Evolutionary conservation across 2,888 invertebrate species (phyloP), one percentile per base, ranked within the genome.

Genomic region (Atrina japonica): DNA sequence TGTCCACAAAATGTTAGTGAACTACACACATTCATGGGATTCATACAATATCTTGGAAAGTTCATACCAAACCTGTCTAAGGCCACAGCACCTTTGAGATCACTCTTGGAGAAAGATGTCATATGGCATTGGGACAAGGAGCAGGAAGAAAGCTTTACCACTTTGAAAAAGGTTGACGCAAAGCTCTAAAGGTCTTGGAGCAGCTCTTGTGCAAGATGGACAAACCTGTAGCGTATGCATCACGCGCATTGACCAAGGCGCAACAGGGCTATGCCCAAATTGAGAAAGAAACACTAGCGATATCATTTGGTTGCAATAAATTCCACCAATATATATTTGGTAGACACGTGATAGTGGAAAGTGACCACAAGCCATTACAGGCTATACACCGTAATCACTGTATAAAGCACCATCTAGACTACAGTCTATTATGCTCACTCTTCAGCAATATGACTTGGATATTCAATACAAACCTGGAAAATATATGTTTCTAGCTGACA

Each of bases 261-360:
- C 65, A 76, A 18, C 70, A 65, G 29, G 55, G 60, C 45, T 76
- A 76, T 41, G 64, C 73, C 3, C 64, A 66, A 35, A 69, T 69
- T 2, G 66, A 75, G 30, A 72, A 72, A 25, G 73, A 65, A 55
- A 56, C 56, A 16, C 47, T 65, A 18, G 75, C 61, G 6, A 65
- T 71, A 18, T 6, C 59, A 2, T 76, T 59, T 41, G 67, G 66
- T 14, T 5, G 6, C 11, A 75, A 70, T 64, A 65, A 61, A 18
- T 77, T 69, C 59, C 73, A 73, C 35, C 55, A 76, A 21, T 68
- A 66, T 40, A 23, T 73, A 3, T 76, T 67, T 59, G 70, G 71
- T 1, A 55, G 66, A 29, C 23, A 45, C 14, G 60, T 70, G 2
- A 52, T 61, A 11, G 56, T 70, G 3, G 64, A 76, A 63, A 56